Conservation (phyloP, 2,888 invertebrate genomes). For the Andrena marginata region DNA sequence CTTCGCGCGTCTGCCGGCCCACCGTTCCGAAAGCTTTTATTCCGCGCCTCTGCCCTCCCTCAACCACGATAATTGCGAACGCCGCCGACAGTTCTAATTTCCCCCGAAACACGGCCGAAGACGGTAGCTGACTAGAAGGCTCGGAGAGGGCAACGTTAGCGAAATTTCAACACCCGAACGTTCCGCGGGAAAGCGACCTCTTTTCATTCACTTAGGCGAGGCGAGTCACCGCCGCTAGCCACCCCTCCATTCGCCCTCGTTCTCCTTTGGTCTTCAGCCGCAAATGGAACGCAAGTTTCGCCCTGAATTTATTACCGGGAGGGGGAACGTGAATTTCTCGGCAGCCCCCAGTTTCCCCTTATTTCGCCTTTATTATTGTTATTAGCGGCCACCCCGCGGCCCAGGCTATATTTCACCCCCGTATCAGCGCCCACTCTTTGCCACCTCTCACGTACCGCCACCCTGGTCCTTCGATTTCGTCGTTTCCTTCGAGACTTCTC, state of each 20-base stretch:
- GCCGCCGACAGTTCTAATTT: neutral
- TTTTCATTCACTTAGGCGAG: neutral
- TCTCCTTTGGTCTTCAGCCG: slow-evolving; percentile 52
- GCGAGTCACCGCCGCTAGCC: slow-evolving; percentile 9
- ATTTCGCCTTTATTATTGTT: slow-evolving; percentile 72
- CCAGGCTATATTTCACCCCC: slow-evolving; percentile 60
- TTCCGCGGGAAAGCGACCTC: neutral
- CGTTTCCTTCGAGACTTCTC: slow-evolving; percentile 6
- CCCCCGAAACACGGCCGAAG: neutral
- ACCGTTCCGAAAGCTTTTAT: neutral
- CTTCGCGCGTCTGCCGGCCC: slow-evolving; percentile 11
- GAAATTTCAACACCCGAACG: neutral
- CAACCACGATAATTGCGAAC: neutral
- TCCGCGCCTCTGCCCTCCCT: neutral
- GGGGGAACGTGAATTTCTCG: slow-evolving; percentile 67
- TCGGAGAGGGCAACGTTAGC: neutral
- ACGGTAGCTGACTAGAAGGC: neutral
- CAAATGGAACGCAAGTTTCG: slow-evolving; percentile 69
- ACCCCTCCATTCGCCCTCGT: slow-evolving; percentile 25
- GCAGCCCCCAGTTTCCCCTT: slow-evolving; percentile 69
- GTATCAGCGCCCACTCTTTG: neutral
- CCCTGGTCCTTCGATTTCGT: slow-evolving; percentile 5
- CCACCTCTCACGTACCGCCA: neutral
- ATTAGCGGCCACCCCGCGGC: slow-evolving; percentile 65
- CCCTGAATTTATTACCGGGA: slow-evolving; percentile 71